These are phyloP conservation scores for Cirrhinus mrigala DNA, from an alignment of 2,797 vertebrate species.

Conservation along the genomic window DNA sequence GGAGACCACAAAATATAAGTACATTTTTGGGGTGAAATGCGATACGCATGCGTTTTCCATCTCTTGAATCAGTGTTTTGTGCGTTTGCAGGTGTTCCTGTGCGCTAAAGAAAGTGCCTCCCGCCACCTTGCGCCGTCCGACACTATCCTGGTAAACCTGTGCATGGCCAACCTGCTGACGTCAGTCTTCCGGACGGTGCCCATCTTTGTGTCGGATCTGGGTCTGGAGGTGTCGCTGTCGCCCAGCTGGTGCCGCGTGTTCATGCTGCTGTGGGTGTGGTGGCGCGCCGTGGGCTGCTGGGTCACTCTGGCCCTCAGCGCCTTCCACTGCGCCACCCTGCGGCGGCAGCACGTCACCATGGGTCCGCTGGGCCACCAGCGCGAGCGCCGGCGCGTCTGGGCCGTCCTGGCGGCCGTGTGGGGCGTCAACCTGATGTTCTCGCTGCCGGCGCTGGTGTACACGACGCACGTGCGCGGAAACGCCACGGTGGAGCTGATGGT, in stretches of 20 bases:
- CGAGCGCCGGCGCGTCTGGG: conserved; percentile 73
- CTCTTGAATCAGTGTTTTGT: neutral
- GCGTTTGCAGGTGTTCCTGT: conserved; percentile 74
- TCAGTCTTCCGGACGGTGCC: conserved; percentile 82
- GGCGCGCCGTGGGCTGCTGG: conserved; percentile 84
- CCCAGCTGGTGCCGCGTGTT: conserved; percentile 79
- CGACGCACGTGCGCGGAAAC: conserved; percentile 72
- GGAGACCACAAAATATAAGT: too few relatives aligned
- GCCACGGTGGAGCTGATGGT: conserved; percentile 82
- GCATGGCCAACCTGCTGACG: conserved; percentile 80
- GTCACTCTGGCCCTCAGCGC: conserved; percentile 79
- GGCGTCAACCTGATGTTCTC: conserved; percentile 77
- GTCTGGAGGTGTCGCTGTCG: conserved; percentile 76
- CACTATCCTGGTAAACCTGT: conserved; percentile 81
- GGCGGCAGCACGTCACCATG: conserved; percentile 69
- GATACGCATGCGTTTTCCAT: too few relatives aligned
- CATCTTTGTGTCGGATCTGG: conserved; percentile 81
- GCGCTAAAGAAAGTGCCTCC: conserved; percentile 67
- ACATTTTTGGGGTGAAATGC: too few relatives aligned
- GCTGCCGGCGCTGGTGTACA: conserved; percentile 78
- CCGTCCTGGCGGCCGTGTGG: conserved; percentile 75
- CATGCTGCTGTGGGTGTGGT: conserved; percentile 87
- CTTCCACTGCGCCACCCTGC: conserved; percentile 81
- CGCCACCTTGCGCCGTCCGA: conserved; percentile 76
- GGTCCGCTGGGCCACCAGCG: conserved; percentile 68